phyloP scores from a whole-genome alignment of 2,888 invertebrate genomes.

The Podotricha telesiphe region DNA sequence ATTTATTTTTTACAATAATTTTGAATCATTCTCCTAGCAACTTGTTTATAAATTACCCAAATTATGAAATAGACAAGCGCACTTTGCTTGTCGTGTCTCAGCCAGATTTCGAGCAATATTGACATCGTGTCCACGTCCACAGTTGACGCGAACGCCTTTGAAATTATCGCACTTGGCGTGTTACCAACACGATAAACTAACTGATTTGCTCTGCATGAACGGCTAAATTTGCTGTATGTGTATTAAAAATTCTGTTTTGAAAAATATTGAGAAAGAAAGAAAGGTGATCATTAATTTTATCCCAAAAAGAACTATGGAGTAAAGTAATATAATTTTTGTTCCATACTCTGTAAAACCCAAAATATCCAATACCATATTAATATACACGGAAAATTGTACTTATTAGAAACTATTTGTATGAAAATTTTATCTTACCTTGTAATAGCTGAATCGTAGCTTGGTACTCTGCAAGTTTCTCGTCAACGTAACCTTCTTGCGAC shows the following conservation, averaged over 20 bases:
- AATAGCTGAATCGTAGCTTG: conserved; percentile 95
- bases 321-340: too few species aligned
- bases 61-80: conserved; percentile 51
- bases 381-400: too few species aligned
- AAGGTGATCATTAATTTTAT: too few species aligned
- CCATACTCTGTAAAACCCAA: too few species aligned
- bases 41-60: conserved; percentile 35
- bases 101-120: conserved; percentile 48
- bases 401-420: background rate
- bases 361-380: too few species aligned
- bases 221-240: conserved; percentile 7
- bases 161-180: conserved; percentile 66
- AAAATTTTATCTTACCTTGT: conserved; percentile 87
- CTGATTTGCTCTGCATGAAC: conserved; percentile 37
- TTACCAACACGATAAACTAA: conserved; percentile 55
- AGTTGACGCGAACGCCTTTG: conserved; percentile 54
- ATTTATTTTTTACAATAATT: background rate
- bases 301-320: too few species aligned
- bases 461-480: conserved; percentile 96
- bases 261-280: background rate
- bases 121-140: conserved; percentile 52
- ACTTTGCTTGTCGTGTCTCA: conserved; percentile 38
- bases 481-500: conserved; percentile 97
- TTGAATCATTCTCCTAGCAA: conserved; percentile 33
- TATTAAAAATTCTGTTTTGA: conserved; percentile 4